phyloP scores from a whole-genome alignment of 1,140 invertebrate genomes.

The Aradophagus sp. region DNA sequence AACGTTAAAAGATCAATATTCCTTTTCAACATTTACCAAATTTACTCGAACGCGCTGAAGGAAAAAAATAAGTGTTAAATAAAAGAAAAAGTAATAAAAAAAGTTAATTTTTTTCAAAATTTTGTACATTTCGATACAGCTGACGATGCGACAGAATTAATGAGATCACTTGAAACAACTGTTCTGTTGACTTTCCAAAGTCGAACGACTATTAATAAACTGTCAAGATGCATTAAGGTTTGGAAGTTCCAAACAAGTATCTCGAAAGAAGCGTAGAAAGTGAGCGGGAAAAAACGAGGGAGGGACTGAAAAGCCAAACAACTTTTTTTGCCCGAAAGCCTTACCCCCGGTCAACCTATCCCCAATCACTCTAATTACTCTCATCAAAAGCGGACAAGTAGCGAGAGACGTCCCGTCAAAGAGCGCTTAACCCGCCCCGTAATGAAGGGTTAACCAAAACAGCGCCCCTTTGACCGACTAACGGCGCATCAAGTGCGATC shows the following conservation, averaged over 20 bases:
- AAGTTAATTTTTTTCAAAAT: no score
- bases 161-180: not conserved
- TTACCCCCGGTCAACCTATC: conserved; percentile 36
- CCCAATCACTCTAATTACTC: conserved; percentile 50
- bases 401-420: conserved; percentile 26
- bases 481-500: conserved; percentile 35
- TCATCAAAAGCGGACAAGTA: conserved; percentile 46
- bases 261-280: no score
- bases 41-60: no score
- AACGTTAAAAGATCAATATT: no score
- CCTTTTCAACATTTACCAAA: no score
- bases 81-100: no score
- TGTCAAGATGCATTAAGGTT: conserved; percentile 6
- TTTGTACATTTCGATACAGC: no score
- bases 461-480: conserved; percentile 45
- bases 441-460: conserved; percentile 49
- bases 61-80: no score
- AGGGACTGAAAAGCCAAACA: conserved; percentile 12
- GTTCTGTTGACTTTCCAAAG: conserved; percentile 14
- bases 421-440: conserved; percentile 40
- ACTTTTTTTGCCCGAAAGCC: not conserved
- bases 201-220: conserved; percentile 18
- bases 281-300: not conserved
- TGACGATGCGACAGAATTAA: no score
- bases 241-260: conserved; percentile 1